A percentile compares a stretch with the other conserved stretches of the same genome.
These are phyloP conservation scores for Gallinago undulata DNA, from an alignment of 2,113 vertebrate genomes.

Conservation along the genomic window DNA sequence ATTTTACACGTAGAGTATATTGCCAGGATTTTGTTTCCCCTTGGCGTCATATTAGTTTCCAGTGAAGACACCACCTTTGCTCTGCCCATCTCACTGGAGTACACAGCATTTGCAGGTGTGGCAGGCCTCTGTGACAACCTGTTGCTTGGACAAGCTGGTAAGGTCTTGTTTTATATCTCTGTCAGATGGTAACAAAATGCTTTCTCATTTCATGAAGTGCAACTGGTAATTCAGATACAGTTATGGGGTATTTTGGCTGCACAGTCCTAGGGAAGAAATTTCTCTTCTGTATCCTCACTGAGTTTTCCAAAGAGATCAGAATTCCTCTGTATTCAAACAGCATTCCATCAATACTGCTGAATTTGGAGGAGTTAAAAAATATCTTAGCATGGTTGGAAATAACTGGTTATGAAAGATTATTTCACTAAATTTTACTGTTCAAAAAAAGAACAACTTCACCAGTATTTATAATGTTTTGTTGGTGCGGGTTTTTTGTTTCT, in stretches of 20 bases:
- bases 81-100: not conserved
- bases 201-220: not conserved
- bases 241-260: not conserved
- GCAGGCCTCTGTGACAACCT: not conserved
- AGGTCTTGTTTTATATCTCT: not conserved
- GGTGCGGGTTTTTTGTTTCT: too few species aligned
- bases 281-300: not conserved
- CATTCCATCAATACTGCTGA: not conserved
- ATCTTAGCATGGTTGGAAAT: not conserved
- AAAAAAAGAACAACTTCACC: not conserved
- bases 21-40: not conserved
- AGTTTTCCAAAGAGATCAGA: not conserved
- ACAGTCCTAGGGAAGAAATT: not conserved
- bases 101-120: not conserved
- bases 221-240: not conserved
- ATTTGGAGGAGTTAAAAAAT: not conserved
- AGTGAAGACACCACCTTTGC: not conserved
- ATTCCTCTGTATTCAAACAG: not conserved
- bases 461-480: not conserved
- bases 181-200: not conserved
- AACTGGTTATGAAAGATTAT: not conserved
- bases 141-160: not conserved
- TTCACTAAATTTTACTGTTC: not conserved
- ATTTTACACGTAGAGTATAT: rapidly evolving
- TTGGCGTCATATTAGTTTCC: not conserved